phyloP scores from a whole-genome alignment of 2,797 vertebrate species.

The Chrosomus eos region DNA sequence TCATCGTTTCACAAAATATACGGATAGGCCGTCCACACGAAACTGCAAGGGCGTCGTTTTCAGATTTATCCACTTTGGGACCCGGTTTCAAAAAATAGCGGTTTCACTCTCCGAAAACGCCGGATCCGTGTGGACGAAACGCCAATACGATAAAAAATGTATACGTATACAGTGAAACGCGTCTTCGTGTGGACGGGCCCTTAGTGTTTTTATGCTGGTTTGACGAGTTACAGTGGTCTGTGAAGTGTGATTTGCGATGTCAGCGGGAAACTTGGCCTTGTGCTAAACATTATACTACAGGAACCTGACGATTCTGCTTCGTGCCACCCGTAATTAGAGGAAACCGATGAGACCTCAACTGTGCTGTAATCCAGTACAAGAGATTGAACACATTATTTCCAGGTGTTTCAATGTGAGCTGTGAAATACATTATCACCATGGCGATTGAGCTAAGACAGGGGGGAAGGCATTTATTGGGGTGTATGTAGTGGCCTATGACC shows the following conservation, averaged over 20 bases:
- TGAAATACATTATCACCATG: constrained; percentile 69
- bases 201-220: not conserved
- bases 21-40: no score
- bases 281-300: not conserved
- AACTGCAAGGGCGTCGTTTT: no score
- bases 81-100: no score
- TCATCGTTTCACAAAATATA: no score
- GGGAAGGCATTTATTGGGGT: constrained; percentile 73
- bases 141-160: no score
- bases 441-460: constrained; percentile 56
- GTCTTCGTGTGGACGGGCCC: no score
- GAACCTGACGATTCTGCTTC: not conserved
- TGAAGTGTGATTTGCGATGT: not conserved
- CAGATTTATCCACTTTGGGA: no score
- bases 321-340: constrained; percentile 26
- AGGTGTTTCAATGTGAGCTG: constrained; percentile 69
- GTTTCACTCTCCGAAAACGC: no score
- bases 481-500: constrained; percentile 67
- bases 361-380: not conserved
- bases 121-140: no score
- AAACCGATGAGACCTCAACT: constrained; percentile 3
- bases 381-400: constrained; percentile 51
- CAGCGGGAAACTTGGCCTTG: not conserved
- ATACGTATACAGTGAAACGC: no score
- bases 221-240: not conserved